Percentiles rank a stretch among this genome's conserved stretches.
phyloP scores from a whole-genome alignment of 2,797 vertebrate species.

The Hemibagrus guttatus region DNA sequence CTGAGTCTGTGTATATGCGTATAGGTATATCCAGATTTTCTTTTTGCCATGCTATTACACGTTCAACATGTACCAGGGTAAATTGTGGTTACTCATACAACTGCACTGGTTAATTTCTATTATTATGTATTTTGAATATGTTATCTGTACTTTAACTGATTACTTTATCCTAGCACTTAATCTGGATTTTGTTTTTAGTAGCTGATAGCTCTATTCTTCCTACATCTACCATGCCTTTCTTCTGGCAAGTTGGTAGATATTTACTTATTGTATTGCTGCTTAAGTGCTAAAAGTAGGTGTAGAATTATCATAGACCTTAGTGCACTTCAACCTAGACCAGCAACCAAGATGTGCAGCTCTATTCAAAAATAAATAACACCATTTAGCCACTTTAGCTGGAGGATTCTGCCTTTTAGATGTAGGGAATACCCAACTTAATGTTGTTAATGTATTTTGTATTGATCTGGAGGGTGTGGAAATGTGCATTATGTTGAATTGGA shows the following conservation, averaged over 20 bases:
- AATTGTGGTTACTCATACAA: not conserved
- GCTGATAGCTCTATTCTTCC: not conserved
- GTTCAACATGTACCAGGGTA: no score
- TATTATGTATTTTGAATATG: not conserved
- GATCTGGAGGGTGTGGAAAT: not conserved
- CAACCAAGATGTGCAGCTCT: not conserved
- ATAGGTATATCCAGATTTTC: not conserved
- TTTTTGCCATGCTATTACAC: no score
- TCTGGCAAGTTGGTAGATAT: not conserved
- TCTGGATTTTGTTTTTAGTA: not conserved
- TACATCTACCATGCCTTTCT: not conserved
- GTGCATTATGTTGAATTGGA: not conserved
- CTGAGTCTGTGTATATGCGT: not conserved
- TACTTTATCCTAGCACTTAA: not conserved
- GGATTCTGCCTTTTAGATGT: not conserved
- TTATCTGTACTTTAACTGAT: not conserved
- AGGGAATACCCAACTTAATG: not conserved
- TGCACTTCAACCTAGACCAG: no score
- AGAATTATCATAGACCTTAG: not conserved
- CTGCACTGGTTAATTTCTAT: not conserved
- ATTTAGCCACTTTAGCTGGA: not conserved
- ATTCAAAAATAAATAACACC: not conserved
- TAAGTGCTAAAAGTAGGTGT: not conserved
- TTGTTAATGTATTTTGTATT: not conserved
- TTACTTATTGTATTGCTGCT: not conserved